These are phyloP conservation scores for Argyresthia albistria DNA, from an alignment of 2,888 invertebrate species.

Conservation along the genomic window DNA sequence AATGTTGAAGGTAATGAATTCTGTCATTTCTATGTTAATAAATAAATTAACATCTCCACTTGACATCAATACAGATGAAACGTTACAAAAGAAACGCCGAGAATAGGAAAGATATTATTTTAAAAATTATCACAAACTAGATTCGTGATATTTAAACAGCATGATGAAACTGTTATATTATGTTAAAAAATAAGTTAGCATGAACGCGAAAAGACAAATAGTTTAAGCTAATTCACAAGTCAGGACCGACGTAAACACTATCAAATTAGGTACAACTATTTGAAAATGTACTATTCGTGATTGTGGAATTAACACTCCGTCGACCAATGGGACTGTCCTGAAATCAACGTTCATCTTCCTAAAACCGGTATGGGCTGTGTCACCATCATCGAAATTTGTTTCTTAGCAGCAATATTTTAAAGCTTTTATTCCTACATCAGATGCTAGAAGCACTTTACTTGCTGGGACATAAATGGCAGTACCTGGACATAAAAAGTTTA, in stretches of 20 bases:
- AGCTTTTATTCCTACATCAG: slow-evolving; percentile 27
- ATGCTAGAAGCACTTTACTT: slow-evolving; percentile 40
- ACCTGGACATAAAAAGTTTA: slow-evolving; percentile 46
- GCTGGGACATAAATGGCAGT: slow-evolving; percentile 44
- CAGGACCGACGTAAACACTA: slow-evolving; percentile 51
- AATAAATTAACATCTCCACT: neutral
- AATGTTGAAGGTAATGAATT: slow-evolving; percentile 29
- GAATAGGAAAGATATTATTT: neutral
- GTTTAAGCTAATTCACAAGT: slow-evolving; percentile 58
- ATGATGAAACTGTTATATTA: slow-evolving; percentile 65
- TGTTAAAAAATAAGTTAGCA: slow-evolving; percentile 62
- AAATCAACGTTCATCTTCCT: slow-evolving; percentile 41
- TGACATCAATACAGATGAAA: neutral
- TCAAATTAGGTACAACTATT: slow-evolving; percentile 60
- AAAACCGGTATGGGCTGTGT: slow-evolving; percentile 28
- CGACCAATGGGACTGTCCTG: slow-evolving; percentile 47
- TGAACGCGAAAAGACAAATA: slow-evolving; percentile 56
- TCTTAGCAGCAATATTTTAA: slow-evolving; percentile 27
- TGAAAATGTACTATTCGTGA: slow-evolving; percentile 64
- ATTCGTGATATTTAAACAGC: slow-evolving; percentile 51
- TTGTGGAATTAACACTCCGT: slow-evolving; percentile 48
- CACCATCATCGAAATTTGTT: slow-evolving; percentile 22
- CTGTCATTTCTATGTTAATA: slow-evolving; percentile 19
- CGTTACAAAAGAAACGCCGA: neutral
- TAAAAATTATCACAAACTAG: slow-evolving; percentile 17